Conservation (phyloP, 2,797 vertebrate genomes). For the Zenarchopterus dispar region DNA sequence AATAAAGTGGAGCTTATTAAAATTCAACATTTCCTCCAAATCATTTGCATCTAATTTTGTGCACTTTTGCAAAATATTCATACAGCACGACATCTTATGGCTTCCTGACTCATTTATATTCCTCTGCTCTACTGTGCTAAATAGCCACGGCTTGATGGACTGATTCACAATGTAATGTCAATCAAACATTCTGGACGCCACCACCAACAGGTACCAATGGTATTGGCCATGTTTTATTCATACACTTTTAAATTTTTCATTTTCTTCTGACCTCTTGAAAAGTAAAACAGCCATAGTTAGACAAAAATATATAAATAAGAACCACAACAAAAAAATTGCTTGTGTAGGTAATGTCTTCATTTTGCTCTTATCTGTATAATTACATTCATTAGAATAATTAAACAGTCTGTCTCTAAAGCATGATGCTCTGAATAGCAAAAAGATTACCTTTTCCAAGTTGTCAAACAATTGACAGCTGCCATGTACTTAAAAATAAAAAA, state of each 20-base stretch:
- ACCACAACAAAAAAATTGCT: slow-evolving; percentile 12
- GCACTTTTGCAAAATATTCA: slow-evolving; percentile 58
- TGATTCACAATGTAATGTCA: slow-evolving; percentile 76
- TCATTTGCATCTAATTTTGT: slow-evolving; percentile 77
- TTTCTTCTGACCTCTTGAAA: slow-evolving; percentile 63
- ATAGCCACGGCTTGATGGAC: slow-evolving; percentile 68
- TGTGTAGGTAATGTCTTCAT: slow-evolving; percentile 30
- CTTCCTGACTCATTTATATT: slow-evolving; percentile 70
- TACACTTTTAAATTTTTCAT: slow-evolving; percentile 60
- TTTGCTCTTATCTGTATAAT: slow-evolving; percentile 54
- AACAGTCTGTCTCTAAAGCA: slow-evolving; percentile 43
- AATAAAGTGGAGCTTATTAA: slow-evolving; percentile 53
- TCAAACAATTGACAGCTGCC: slow-evolving; percentile 32
- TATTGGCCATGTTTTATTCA: slow-evolving; percentile 79
- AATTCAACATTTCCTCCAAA: slow-evolving; percentile 59
- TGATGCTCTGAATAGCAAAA: slow-evolving; percentile 33
- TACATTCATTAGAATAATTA: slow-evolving; percentile 63
- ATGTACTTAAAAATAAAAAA: neutral
- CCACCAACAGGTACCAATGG: slow-evolving; percentile 68
- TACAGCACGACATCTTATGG: slow-evolving; percentile 41
- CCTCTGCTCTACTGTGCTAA: slow-evolving; percentile 50
- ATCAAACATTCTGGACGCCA: slow-evolving; percentile 75
- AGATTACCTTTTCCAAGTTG: slow-evolving; percentile 23
- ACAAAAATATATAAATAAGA: slow-evolving; percentile 11
- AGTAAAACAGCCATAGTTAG: slow-evolving; percentile 16